A percentile compares a stretch with the other conserved stretches of the same genome.
Conservation (phyloP, 2,797 vertebrate genomes). For the Gambelia wislizenii region DNA sequence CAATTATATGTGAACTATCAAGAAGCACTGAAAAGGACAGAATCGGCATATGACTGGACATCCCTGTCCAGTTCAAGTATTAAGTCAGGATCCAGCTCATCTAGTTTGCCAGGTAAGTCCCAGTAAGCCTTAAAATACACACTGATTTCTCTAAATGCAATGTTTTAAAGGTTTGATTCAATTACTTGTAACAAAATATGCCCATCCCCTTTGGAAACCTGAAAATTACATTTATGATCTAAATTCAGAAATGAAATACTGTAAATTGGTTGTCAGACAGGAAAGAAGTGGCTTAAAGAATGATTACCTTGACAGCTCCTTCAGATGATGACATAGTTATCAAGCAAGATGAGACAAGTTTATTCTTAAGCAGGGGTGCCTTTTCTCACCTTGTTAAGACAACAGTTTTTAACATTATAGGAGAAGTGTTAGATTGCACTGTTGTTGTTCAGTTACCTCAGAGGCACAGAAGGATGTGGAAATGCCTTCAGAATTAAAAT, state of each 20-base stretch:
- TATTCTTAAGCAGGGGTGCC: not conserved
- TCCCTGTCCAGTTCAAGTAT: conserved; percentile 97
- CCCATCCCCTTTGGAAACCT: conserved; percentile 19
- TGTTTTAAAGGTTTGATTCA: conserved; percentile 25
- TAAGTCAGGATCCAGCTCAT: conserved; percentile 94
- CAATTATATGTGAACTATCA: conserved; percentile 96
- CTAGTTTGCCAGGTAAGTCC: conserved; percentile 91
- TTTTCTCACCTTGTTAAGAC: not conserved
- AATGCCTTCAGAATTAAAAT: not conserved
- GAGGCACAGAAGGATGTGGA: not conserved
- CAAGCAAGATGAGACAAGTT: not conserved
- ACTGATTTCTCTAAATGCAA: rapidly evolving
- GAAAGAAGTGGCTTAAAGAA: not conserved
- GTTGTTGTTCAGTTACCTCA: not conserved
- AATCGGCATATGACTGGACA: conserved; percentile 96
- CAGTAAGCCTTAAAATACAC: conserved; percentile 26
- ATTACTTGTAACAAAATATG: not conserved
- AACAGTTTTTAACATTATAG: not conserved
- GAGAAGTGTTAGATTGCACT: not conserved
- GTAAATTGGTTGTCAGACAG: not conserved
- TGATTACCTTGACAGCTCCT: not conserved
- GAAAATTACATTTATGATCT: not conserved
- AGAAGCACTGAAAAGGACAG: conserved; percentile 96
- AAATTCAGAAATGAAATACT: not conserved
- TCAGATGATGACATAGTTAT: not conserved